Evolutionary conservation across 2,797 vertebrate genomes (phyloP), one percentile per base, ranked within the genome.

Genomic region (Myiotriccus ornatus): DNA sequence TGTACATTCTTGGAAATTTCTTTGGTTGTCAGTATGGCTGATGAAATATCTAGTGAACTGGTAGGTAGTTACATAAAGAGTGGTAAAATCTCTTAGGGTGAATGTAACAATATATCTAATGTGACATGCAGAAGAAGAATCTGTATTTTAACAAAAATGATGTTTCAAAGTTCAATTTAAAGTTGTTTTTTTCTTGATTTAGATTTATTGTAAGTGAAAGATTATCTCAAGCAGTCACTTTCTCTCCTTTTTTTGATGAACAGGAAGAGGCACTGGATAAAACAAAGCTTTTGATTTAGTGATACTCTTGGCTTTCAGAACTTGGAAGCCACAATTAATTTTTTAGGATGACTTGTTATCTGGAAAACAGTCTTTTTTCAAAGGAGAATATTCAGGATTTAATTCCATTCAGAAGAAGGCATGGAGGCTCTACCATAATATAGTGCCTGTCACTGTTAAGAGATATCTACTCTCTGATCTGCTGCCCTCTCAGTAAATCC

Each of bases 141-240:
- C 44, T 69, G 44, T 71, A 34, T 79, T 94, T 87, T 82, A 84
- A 79, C 65, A 88, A 91, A 90, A 84, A 64, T 8, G 2, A 50
- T 77, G 47, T 41, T 80, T 77, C 49, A 32, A 24, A 80, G 21
- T 80, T 79, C n/a, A 76, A 34, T 69, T 86, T 89, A 64, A 82
- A 80, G 14, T 17, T 47, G 3, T 24, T 78, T 74, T 49, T 59
- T 69, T 32, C 13, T 81, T 64, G 41, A 39, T 64, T 70, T 84
- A 76, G n/a, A 67, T 91, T 93, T 95, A 84, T 90, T 96, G 9
- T 46, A 94, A 77, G 44, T 93, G 86, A 95, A 94, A 89, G 50
- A 80, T 88, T 91, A 73, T 90, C 62, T 76, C 41, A 84, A 62
- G 56, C 34, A 63, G 28, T 87, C 86, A 43, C 37, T 57, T 90